These are phyloP conservation scores for Lota lota DNA, from an alignment of 2,113 vertebrate species.

Conservation along the genomic window DNA sequence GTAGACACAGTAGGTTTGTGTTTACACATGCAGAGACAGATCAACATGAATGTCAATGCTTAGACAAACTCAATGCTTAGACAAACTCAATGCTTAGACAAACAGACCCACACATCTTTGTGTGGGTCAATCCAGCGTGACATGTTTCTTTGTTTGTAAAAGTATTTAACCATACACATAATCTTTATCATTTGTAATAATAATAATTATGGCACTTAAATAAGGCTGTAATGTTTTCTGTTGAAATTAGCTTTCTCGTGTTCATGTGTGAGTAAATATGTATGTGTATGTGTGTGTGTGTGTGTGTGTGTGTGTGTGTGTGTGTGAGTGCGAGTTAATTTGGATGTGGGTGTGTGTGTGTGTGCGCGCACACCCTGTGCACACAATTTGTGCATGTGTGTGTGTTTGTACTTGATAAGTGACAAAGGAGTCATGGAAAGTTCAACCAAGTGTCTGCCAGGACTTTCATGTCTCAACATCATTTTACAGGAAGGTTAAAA, in stretches of 20 bases:
- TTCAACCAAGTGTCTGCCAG: constrained; percentile 64
- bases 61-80: too few relatives aligned
- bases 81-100: background rate
- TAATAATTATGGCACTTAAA: too few relatives aligned
- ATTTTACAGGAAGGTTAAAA: constrained; percentile 43
- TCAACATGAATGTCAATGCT: too few relatives aligned
- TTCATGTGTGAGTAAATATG: background rate
- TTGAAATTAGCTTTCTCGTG: background rate
- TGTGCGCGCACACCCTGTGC: constrained; percentile 9
- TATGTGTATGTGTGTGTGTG: background rate
- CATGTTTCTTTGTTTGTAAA: too few relatives aligned
- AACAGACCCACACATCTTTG: background rate
- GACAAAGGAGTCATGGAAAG: constrained; percentile 56
- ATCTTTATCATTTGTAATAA: background rate
- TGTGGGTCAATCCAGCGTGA: too few relatives aligned
- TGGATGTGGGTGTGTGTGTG: constrained; percentile 29
- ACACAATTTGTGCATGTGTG: background rate
- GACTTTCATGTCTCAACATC: constrained; percentile 56
- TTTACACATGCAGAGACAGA: too few relatives aligned
- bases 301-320: constrained; percentile 8
- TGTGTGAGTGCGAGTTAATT: background rate
- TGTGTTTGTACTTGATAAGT: constrained; percentile 26
- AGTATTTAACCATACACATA: too few relatives aligned
- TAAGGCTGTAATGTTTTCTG: background rate
- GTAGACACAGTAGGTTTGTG: constrained; percentile 1